Evolutionary conservation across 2,797 vertebrate species (phyloP), one percentile per base, ranked within the genome.

Genomic region (Austrolebias charrua): DNA sequence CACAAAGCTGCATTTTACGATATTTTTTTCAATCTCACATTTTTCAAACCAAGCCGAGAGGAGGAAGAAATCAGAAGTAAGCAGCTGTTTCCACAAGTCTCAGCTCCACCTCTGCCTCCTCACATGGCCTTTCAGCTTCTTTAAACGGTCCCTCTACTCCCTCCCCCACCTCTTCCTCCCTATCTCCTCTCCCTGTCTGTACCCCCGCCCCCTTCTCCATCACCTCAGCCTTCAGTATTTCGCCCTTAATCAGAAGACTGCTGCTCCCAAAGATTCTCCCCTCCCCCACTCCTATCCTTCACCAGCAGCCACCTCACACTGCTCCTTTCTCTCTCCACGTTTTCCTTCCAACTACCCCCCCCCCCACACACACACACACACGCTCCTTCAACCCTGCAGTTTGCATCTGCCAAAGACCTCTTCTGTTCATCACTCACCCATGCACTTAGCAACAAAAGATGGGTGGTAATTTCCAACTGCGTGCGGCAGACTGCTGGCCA

Each of bases 401-500:
- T 91, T 92, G 82, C 78, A 83, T 82, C 89, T 91, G 88, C 90
- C 90, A 92, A 90, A 91, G 91, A 87, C 89, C 83, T 82, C 88
- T 79, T 87, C 88, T 91, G 89, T 90, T 91, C 91, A 91, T 91
- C 91, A 91, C 88, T 89, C 87, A 90, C 84, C 82, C 80, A 6
- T 86, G 88, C 90, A 91, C 90, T 91, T 91, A 92, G 92, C 84
- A 83, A 89, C 86, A 91, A 91, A 90, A 90, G 86, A 90, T 85
- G 84, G 84, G 87, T 77, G 83, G 87, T 92, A 86, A 92, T 92
- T 91, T 91, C 86, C 86, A 75, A 62, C 67, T 57, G 55, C 66
- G 85, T 69, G 78, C 68, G 40, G 79, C 79, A 65, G 75, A 83
- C 82, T 71, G 71, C 79, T 62, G 59, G 77, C 79, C 29, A 71